These are phyloP conservation scores for Netelia virgata DNA, from an alignment of 2,888 invertebrate species.

Conservation along the genomic window DNA sequence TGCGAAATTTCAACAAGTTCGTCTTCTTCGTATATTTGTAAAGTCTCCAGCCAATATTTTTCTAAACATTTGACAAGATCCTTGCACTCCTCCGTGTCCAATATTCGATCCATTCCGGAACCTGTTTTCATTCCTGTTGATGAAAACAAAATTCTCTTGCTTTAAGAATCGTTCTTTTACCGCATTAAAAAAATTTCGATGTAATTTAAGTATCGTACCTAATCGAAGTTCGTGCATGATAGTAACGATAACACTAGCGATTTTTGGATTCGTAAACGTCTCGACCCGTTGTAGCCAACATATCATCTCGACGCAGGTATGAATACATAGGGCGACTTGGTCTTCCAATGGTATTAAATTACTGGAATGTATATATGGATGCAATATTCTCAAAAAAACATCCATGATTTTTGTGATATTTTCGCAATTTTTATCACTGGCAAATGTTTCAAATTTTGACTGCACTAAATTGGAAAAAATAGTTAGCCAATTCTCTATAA, in stretches of 20 bases:
- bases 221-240: constrained; percentile 74
- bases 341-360: constrained; percentile 76
- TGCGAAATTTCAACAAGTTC: constrained; percentile 72
- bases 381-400: constrained; percentile 74
- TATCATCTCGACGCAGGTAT: constrained; percentile 77
- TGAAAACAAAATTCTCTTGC: background rate
- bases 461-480: constrained; percentile 73
- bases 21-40: constrained; percentile 66
- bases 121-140: constrained; percentile 27
- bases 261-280: constrained; percentile 62
- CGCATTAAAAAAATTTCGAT: too few species aligned
- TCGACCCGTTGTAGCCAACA: constrained; percentile 75
- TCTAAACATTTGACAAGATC: constrained; percentile 75
- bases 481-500: constrained; percentile 77
- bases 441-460: constrained; percentile 65
- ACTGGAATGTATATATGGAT: constrained; percentile 72
- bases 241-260: constrained; percentile 70
- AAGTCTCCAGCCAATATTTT: constrained; percentile 77
- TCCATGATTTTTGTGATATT: constrained; percentile 71
- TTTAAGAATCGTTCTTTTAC: background rate
- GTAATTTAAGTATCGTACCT: constrained; percentile 68
- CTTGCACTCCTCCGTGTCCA: constrained; percentile 68
- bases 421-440: constrained; percentile 21
- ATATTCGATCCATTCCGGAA: constrained; percentile 8
- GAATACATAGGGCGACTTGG: constrained; percentile 75